Evolutionary conservation across 2,797 vertebrate species (phyloP), one percentile per base, ranked within the genome.

Genomic region (Graptemys geographica): DNA sequence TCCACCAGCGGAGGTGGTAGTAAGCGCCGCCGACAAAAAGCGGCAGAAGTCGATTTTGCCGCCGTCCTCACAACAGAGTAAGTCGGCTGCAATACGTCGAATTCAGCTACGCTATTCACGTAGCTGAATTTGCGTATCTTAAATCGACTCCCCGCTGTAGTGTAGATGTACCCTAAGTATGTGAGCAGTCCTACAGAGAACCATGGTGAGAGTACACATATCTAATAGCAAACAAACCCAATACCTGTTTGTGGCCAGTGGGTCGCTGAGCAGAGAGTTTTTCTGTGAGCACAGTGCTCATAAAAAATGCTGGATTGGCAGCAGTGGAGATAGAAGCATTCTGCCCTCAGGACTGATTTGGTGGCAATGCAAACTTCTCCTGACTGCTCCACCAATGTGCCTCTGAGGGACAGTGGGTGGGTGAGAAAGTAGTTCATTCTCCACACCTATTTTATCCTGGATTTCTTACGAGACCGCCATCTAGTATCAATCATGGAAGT

Each of bases 361-460:
- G 86, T 82, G 86, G n/a, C 69, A 93, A 84, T 21, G n/a, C 92
- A 94, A 88, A 95, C 89, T 56, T 62, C 92, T 5, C 80, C 80
- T 81, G 84, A 59, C 51, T 94, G 86, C 69, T 33, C 57, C 52
- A 88, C 16, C 83, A 47, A 49, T 49, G 19, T 0, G 0, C 79
- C 85, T 86, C 1, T 0, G 82, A 74, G 76, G 93, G 15, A 56
- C 21, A 9, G 55, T 62, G 59, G 3, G 31, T 33, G 56, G 90
- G 86, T 11, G n/a, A 79, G 91, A 86, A 94, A 95, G 85, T 44
- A 88, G 23, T 55, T 52, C 0, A 0, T 5, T 59, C 62, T 89
- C 0, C 0, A 88, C 88, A 80, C 81, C 89, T 92, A 86, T 93
- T 94, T 85, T 78, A 87, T 88, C 86, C 94, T 94, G 88, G 87